Evolutionary conservation across 2,888 invertebrate genomes (phyloP).

Genomic region (Microdon myrmicae): DNA sequence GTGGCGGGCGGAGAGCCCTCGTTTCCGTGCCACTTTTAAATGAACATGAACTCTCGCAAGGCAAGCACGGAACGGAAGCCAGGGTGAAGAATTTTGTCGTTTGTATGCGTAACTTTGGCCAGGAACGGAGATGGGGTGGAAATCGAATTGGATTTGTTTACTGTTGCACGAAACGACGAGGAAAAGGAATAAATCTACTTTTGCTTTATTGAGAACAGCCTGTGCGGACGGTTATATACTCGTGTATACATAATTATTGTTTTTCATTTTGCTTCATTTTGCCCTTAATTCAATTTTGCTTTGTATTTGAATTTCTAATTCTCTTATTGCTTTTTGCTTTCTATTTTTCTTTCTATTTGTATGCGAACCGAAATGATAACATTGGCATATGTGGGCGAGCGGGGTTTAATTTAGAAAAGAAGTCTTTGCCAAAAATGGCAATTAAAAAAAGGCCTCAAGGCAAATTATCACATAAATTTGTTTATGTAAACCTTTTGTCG

Average conservation of each 20-base stretch:
- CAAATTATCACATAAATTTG: conserved; percentile 49
- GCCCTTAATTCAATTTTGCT: background rate
- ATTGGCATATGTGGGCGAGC: too few relatives aligned
- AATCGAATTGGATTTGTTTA: conserved; percentile 49
- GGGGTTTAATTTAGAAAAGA: too few relatives aligned
- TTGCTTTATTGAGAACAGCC: too few relatives aligned
- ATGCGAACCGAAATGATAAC: background rate
- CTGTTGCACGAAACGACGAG: conserved; percentile 42
- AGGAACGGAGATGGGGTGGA: conserved; percentile 10
- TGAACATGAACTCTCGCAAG: background rate
- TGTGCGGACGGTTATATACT: too few relatives aligned
- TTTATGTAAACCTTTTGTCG: conserved; percentile 48
- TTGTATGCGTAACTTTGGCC: conserved; percentile 28
- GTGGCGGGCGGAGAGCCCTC: background rate
- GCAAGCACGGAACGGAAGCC: background rate
- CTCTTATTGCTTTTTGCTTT: too few relatives aligned
- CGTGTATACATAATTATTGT: too few relatives aligned
- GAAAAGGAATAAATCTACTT: too few relatives aligned
- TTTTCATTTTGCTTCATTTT: background rate
- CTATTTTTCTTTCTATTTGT: background rate
- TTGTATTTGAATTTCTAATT: too few relatives aligned
- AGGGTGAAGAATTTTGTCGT: background rate
- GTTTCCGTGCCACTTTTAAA: background rate
- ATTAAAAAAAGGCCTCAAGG: conserved; percentile 16
- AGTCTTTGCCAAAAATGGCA: too few relatives aligned